These are phyloP conservation scores for Cyaniris semiargus DNA, from an alignment of 2,888 invertebrate genomes.

Conservation along the genomic window DNA sequence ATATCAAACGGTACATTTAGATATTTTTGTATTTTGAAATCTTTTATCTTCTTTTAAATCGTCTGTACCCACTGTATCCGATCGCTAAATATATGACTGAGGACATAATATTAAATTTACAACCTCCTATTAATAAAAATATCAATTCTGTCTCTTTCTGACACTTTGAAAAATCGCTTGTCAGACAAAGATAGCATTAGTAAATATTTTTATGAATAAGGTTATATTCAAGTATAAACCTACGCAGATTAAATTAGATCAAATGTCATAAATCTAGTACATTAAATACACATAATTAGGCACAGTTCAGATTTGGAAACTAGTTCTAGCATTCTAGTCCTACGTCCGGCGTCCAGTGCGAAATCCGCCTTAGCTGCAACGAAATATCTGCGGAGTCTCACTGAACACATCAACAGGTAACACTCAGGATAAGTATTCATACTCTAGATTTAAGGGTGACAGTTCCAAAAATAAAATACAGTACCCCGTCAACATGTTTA, in stretches of 20 bases:
- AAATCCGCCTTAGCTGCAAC: slow-evolving; percentile 36
- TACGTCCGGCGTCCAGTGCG: slow-evolving; percentile 54
- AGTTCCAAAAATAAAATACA: not conserved
- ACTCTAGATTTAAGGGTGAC: not conserved
- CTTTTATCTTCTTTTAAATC: not conserved
- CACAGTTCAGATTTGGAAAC: slow-evolving; percentile 73
- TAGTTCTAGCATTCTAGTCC: slow-evolving; percentile 72
- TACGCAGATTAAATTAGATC: slow-evolving; percentile 16
- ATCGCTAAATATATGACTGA: not conserved
- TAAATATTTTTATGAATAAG: not conserved
- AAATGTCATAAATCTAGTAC: slow-evolving; percentile 36
- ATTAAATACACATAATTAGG: slow-evolving; percentile 62
- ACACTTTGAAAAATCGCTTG: not conserved
- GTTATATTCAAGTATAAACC: slow-evolving; percentile 1
- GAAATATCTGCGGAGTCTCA: slow-evolving; percentile 30
- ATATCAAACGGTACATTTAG: not conserved
- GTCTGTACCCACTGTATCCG: not conserved
- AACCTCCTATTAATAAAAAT: not conserved
- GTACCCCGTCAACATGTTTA: not conserved
- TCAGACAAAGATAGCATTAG: not conserved
- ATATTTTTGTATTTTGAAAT: not conserved
- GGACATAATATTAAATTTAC: not conserved
- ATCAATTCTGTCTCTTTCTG: not conserved
- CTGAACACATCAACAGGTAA: slow-evolving; percentile 21
- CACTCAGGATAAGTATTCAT: not conserved